A percentile compares a stretch with the other conserved stretches of the same genome.
phyloP scores from a whole-genome alignment of 2,797 vertebrate genomes.

The Tamandua tetradactyla region DNA sequence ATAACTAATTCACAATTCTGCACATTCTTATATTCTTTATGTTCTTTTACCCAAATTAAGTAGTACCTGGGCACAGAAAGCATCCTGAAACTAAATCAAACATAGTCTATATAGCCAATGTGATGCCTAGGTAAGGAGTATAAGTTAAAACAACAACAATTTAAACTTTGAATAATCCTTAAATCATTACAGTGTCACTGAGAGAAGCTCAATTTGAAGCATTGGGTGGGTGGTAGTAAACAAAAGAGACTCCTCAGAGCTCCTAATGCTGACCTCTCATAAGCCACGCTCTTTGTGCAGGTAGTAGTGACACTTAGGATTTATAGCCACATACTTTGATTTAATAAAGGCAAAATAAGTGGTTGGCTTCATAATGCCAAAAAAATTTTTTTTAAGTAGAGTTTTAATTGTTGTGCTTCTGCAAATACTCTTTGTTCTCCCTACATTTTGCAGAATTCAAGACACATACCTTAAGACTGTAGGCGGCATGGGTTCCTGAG shows the following conservation, averaged over 20 bases:
- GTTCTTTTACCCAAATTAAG: not conserved
- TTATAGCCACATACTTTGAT: not conserved
- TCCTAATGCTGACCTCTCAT: not conserved
- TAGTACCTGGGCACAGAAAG: not conserved
- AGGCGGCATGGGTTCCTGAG: not conserved
- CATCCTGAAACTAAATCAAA: slow-evolving; percentile 2
- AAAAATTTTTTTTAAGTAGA: not conserved
- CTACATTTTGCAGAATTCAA: not conserved
- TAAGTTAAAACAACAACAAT: not conserved
- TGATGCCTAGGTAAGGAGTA: not conserved
- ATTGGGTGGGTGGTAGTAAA: no score
- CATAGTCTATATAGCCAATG: not conserved
- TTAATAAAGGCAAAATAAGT: slow-evolving; percentile 19
- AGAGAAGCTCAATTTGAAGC: not conserved
- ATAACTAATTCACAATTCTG: not conserved
- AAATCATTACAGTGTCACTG: not conserved
- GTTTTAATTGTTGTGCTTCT: not conserved
- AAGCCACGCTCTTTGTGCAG: not conserved
- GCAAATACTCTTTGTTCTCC: not conserved
- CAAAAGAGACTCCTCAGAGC: not conserved
- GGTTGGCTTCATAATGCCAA: not conserved
- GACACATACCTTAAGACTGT: not conserved
- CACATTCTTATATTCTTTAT: slow-evolving; percentile 16
- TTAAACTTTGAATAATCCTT: not conserved
- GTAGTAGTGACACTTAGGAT: not conserved